These are phyloP conservation scores for Scaptodrosophila latifasciaeformis DNA, from an alignment of 2,888 invertebrate genomes.

Conservation along the genomic window DNA sequence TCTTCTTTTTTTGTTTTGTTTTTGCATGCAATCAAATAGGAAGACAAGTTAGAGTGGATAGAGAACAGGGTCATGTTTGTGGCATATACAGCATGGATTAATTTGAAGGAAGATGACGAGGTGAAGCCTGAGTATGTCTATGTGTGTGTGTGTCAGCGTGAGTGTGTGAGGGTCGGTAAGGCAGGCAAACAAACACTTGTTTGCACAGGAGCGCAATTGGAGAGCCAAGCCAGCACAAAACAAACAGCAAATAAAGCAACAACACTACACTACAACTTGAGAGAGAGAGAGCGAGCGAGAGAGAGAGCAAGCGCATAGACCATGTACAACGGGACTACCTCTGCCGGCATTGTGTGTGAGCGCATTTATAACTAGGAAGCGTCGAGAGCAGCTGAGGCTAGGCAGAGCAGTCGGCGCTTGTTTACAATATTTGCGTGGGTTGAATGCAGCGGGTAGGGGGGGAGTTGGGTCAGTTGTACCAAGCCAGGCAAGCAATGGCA, in stretches of 20 bases:
- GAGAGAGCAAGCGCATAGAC: conserved; percentile 19
- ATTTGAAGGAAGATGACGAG: neutral
- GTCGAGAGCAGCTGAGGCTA: conserved; percentile 18
- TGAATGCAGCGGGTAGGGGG: conserved; percentile 1
- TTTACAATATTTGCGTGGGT: conserved; percentile 53
- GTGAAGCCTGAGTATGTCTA: too few relatives aligned
- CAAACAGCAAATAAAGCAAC: too few relatives aligned
- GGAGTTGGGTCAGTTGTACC: conserved; percentile 3
- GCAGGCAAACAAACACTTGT: conserved; percentile 64
- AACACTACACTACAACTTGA: neutral
- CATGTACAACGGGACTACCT: neutral
- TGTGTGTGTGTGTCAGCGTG: too few relatives aligned
- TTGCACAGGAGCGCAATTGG: conserved; percentile 54
- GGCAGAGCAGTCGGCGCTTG: conserved; percentile 41
- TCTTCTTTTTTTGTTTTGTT: conserved; percentile 15
- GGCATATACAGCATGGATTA: neutral
- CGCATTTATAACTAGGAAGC: conserved; percentile 59
- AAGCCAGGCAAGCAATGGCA: conserved; percentile 9
- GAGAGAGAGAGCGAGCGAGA: conserved; percentile 21
- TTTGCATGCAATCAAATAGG: conserved; percentile 37
- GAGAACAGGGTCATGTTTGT: too few relatives aligned
- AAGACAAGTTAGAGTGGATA: conserved; percentile 29
- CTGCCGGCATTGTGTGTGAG: conserved; percentile 14
- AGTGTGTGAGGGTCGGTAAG: conserved; percentile 28
- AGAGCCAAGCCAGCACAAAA: conserved; percentile 7